Percentiles rank a stretch among this genome's conserved stretches.
These are phyloP conservation scores for Stenopsyche tienmushanensis DNA, from an alignment of 1,140 invertebrate species.

Conservation along the genomic window DNA sequence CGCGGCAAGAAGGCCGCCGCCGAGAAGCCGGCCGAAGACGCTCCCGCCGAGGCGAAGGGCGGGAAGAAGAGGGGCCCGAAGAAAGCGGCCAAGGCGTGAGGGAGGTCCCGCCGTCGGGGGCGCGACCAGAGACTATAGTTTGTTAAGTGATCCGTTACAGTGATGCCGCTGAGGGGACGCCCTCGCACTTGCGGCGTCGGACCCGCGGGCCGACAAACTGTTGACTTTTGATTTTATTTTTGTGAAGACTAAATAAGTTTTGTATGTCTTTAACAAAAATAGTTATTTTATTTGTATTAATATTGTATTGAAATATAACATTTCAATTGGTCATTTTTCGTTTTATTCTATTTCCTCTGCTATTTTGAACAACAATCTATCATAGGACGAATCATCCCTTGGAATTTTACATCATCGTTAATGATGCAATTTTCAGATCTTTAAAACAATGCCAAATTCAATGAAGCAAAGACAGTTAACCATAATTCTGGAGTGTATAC, in stretches of 20 bases:
- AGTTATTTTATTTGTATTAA: conserved; percentile 11
- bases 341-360: not conserved
- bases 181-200: too few species aligned
- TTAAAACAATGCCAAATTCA: not conserved
- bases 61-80: conserved; percentile 35
- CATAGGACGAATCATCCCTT: not conserved
- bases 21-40: conserved; percentile 40
- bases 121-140: not conserved
- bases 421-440: not conserved
- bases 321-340: not conserved
- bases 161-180: too few species aligned
- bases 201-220: not conserved
- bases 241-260: not conserved
- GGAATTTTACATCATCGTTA: not conserved
- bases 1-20: conserved; percentile 23
- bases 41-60: conserved; percentile 37
- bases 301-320: not conserved
- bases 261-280: not conserved
- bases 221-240: conserved; percentile 1
- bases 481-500: not conserved
- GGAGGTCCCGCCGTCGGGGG: not conserved
- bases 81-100: conserved; percentile 42
- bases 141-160: not conserved
- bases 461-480: not conserved
- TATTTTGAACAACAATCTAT: too few species aligned